Conservation (phyloP, 2,113 vertebrate species). For the Ochotona princeps region DNA sequence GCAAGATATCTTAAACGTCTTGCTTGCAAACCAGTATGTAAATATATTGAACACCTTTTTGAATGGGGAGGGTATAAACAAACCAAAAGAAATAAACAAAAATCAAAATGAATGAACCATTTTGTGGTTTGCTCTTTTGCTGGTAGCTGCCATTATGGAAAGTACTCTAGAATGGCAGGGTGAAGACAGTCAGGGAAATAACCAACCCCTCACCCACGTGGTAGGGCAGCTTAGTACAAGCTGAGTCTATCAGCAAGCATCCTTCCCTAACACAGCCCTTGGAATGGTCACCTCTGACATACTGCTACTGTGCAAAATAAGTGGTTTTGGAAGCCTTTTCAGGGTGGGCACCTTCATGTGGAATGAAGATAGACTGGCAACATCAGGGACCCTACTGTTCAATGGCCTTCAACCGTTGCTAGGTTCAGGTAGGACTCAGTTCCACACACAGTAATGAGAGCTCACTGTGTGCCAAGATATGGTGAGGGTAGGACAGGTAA, state of each 20-base stretch:
- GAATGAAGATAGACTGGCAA: neutral
- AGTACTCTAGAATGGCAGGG: no score
- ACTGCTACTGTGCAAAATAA: neutral
- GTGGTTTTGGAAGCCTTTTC: neutral
- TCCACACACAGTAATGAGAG: neutral
- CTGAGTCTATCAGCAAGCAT: no score
- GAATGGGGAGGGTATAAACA: neutral
- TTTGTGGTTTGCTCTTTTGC: neutral
- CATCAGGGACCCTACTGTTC: neutral
- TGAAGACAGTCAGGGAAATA: neutral
- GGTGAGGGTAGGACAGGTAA: neutral
- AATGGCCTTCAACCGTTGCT: neutral
- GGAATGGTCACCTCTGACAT: neutral
- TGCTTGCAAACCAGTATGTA: neutral
- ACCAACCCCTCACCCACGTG: no score
- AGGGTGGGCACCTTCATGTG: neutral
- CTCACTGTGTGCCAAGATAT: neutral
- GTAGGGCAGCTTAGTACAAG: no score
- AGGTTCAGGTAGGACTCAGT: neutral
- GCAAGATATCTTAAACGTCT: neutral
- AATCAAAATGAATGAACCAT: neutral
- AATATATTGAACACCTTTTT: neutral
- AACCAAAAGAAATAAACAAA: neutral
- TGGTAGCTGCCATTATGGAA: neutral
- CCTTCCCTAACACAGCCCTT: neutral